These are phyloP conservation scores for Atrichornis clamosus DNA, from an alignment of 2,113 vertebrate genomes.

Conservation along the genomic window DNA sequence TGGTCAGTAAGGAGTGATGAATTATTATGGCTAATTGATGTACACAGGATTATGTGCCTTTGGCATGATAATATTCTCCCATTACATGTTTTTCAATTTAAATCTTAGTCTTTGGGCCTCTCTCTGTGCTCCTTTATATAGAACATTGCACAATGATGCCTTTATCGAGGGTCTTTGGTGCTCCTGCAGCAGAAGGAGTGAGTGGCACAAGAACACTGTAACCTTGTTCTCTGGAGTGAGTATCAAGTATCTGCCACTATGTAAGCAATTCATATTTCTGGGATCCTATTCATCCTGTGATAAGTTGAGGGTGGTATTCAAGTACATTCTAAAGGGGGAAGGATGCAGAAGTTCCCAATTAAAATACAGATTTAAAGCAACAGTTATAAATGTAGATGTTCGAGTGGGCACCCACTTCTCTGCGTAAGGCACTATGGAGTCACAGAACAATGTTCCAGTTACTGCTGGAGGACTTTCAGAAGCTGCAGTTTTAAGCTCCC, in stretches of 20 bases:
- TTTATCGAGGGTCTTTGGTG: background rate
- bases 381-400: background rate
- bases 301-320: background rate
- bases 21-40: background rate
- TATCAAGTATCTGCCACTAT: background rate
- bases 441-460: background rate
- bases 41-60: background rate
- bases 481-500: background rate
- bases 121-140: background rate
- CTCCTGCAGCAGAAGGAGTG: background rate
- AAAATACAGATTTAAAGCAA: background rate
- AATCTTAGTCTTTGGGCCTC: background rate
- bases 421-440: rapidly evolving
- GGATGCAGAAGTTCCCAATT: background rate
- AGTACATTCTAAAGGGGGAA: background rate
- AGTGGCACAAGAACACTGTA: background rate
- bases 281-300: background rate
- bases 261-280: constrained; percentile 30
- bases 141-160: background rate
- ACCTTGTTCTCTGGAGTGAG: constrained; percentile 35
- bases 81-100: background rate
- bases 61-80: background rate
- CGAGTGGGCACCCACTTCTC: background rate
- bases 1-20: background rate
- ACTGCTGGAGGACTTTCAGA: background rate